phyloP scores from a whole-genome alignment of 2,797 vertebrate genomes.

The Tarsius wallacei region DNA sequence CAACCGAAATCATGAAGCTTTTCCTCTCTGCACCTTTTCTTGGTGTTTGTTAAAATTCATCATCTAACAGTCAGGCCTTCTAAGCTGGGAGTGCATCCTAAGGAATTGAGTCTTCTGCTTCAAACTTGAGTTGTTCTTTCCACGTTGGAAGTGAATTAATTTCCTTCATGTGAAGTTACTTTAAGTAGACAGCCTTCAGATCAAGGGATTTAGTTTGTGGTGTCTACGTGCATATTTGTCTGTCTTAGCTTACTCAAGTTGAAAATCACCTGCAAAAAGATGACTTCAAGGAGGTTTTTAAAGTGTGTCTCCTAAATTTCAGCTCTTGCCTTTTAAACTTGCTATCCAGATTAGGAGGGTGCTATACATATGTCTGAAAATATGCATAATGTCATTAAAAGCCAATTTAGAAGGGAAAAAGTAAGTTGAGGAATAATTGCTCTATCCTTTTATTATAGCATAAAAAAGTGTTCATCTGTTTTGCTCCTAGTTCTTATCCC shows the following conservation, averaged over 20 bases:
- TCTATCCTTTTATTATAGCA: neutral
- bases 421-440: neutral
- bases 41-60: neutral
- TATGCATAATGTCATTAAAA: neutral
- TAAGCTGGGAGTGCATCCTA: neutral
- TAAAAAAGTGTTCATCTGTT: neutral
- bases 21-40: neutral
- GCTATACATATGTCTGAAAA: neutral
- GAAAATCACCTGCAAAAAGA: neutral
- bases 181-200: neutral
- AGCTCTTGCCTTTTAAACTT: neutral
- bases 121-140: neutral
- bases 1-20: neutral
- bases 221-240: neutral
- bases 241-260: neutral
- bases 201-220: neutral
- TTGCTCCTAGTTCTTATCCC: neutral
- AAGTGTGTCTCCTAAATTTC: neutral
- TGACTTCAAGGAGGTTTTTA: neutral
- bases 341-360: neutral
- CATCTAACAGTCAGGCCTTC: neutral
- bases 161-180: neutral
- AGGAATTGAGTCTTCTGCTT: neutral
- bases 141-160: neutral
- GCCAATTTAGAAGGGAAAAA: neutral